Base-by-base conservation (phyloP, 2,797 vertebrate genomes). In the Erethizon dorsatum region DNA sequence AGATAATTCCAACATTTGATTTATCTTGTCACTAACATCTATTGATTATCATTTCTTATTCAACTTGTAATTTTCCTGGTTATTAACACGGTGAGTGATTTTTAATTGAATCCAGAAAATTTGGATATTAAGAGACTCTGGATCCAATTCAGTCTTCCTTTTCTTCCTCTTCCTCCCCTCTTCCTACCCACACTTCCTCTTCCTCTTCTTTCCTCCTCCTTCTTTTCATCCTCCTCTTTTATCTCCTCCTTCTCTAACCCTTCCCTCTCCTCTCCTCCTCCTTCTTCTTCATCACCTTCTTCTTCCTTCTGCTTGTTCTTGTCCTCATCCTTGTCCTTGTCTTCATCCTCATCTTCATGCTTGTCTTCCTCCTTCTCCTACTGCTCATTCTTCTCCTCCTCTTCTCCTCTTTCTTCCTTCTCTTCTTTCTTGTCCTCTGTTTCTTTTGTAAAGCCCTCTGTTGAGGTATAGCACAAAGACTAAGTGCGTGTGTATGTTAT, bases 31-130 rank as follows among this genome's bases (percentile, higher is more conserved):
- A 5, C 6, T 92, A 78, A n/a, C 13, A 80, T n/a, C 28, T 61
- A 20, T 56, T 96, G 50, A 69, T 79, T 69, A 20, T 75, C 9
- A 80, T 90, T 83, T 94, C 26, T 88, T 45, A 91, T 78, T 97
- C 33, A 73, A 80, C n/a, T 91, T 33, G 11, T 91, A 41, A 67
- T 95, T 91, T 84, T 56, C 4, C 65, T 93, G 47, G 45, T 54
- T 69, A 54, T 69, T 52, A n/a, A 65, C 83, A 75, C 52, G 54
- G 87, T 89, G 26, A 71, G 14, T 59, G 52, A 78, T 33, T 37
- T 95, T 61, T 59, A 52, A 18, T 63, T 88, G 1, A 71, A 63
- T 90, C 41, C 8, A 69, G 65, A 41, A 83, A 82, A 50, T 95
- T 88, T 88, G 31, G 31, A 63, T 56, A 88, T 92, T 56, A 52